Evolutionary conservation across 2,797 vertebrate species (phyloP).

Genomic region (Ataeniobius toweri): DNA sequence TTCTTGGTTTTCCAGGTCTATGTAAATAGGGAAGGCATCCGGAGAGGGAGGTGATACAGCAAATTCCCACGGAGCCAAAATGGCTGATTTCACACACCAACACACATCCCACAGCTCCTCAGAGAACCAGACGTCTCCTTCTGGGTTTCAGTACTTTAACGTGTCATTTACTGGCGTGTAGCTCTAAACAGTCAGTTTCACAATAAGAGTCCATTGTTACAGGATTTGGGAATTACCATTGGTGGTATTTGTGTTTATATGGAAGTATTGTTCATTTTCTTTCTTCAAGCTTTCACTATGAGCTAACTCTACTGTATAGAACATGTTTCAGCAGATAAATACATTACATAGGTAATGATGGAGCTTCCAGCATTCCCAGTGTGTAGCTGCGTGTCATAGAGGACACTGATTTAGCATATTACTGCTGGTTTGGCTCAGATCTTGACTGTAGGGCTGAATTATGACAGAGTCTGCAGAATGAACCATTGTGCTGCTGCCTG

Average conservation of each 20-base stretch:
- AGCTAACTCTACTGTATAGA: constrained; percentile 41
- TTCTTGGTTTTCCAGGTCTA: constrained; percentile 77
- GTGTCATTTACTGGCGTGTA: constrained; percentile 64
- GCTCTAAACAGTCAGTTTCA: constrained; percentile 55
- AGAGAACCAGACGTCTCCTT: constrained; percentile 42
- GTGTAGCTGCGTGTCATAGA: constrained; percentile 53
- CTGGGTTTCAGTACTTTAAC: constrained; percentile 57
- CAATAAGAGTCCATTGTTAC: constrained; percentile 54
- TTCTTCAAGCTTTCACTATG: constrained; percentile 33
- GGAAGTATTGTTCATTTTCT: constrained; percentile 47
- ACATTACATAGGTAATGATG: constrained; percentile 52
- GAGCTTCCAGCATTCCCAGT: constrained; percentile 53
- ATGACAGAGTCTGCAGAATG: constrained; percentile 66
- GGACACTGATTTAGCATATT: constrained; percentile 65
- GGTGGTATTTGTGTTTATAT: constrained; percentile 48
- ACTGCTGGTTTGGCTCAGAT: constrained; percentile 70
- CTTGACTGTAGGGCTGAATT: constrained; percentile 64
- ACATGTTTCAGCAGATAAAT: constrained; percentile 53
- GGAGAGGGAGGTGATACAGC: constrained; percentile 53
- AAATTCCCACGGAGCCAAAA: constrained; percentile 60
- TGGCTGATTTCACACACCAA: constrained; percentile 62
- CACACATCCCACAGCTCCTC: constrained; percentile 43
- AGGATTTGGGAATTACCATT: constrained; percentile 30
- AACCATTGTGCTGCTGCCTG: constrained; percentile 67
- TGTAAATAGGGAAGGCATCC: constrained; percentile 75